These are phyloP conservation scores for Aphelenchoides besseyi DNA, from an alignment of 1,140 invertebrate genomes.

Conservation along the genomic window DNA sequence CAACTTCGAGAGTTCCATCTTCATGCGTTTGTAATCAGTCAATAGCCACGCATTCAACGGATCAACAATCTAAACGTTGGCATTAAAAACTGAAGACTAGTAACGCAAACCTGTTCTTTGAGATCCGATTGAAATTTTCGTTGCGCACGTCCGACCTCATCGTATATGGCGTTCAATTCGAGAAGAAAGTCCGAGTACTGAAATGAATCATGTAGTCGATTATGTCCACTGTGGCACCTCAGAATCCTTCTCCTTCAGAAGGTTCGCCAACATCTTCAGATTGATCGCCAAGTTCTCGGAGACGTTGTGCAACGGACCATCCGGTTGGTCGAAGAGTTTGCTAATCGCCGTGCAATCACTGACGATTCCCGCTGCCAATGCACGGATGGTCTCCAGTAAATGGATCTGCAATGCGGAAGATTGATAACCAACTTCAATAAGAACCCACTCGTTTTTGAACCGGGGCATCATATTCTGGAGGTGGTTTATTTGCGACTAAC, in stretches of 20 bases:
- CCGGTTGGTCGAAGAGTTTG: not conserved
- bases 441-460: slow-evolving; percentile 13
- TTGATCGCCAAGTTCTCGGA: slow-evolving; percentile 6
- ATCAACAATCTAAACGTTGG: not conserved
- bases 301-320: not conserved
- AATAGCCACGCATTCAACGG: slow-evolving; percentile 16
- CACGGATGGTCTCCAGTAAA: not conserved
- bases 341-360: not conserved
- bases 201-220: too few relatives aligned
- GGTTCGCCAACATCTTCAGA: not conserved
- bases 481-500: not conserved
- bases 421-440: not conserved
- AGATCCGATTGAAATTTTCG: not conserved
- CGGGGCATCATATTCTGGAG: not conserved
- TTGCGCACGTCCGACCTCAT: slow-evolving; percentile 19
- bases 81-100: not conserved
- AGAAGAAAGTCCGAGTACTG: slow-evolving; percentile 1
- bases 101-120: slow-evolving; percentile 8
- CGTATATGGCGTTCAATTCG: not conserved
- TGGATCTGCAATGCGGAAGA: not conserved
- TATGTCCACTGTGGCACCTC: too few relatives aligned
- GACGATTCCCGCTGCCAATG: not conserved
- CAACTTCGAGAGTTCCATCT: not conserved
- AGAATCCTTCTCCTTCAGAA: slow-evolving; percentile 4
- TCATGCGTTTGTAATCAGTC: slow-evolving; percentile 8